A percentile compares a stretch with the other conserved stretches of the same genome.
Evolutionary conservation across 1,140 invertebrate genomes (phyloP).

Genomic region (Tachypleus tridentatus): DNA sequence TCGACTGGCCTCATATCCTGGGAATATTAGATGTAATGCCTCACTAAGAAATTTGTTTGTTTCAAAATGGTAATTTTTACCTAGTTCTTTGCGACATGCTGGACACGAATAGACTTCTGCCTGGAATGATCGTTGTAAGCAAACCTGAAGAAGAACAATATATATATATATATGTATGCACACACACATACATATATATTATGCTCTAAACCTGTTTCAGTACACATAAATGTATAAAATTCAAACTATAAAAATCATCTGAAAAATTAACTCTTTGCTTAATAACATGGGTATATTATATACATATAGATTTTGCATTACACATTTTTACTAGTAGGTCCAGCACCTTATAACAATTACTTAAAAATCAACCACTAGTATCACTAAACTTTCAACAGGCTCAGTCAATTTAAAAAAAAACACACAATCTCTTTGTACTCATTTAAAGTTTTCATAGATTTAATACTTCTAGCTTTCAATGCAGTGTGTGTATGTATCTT

Average conservation of each 20-base stretch:
- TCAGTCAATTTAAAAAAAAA: no score
- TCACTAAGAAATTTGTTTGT: constrained; percentile 44
- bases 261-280: no score
- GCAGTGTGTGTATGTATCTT: no score
- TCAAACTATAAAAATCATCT: neutral
- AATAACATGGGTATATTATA: no score
- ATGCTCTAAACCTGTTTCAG: constrained; percentile 24
- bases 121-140: constrained; percentile 53
- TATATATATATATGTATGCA: constrained; percentile 10
- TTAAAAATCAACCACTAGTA: no score
- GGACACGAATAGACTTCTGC: constrained; percentile 53
- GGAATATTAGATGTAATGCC: constrained; percentile 44
- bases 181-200: neutral
- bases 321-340: no score
- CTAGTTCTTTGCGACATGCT: constrained; percentile 48
- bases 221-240: constrained; percentile 1
- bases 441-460: no score
- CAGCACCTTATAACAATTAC: no score
- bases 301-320: no score
- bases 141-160: constrained; percentile 33
- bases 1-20: constrained; percentile 49
- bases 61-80: constrained; percentile 40
- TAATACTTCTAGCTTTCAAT: no score
- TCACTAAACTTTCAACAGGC: no score
- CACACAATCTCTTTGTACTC: no score